A percentile compares a stretch with the other conserved stretches of the same genome.
These are phyloP conservation scores for Akabosia matsudoensis DNA, from an alignment of 1,140 invertebrate species.

Conservation along the genomic window DNA sequence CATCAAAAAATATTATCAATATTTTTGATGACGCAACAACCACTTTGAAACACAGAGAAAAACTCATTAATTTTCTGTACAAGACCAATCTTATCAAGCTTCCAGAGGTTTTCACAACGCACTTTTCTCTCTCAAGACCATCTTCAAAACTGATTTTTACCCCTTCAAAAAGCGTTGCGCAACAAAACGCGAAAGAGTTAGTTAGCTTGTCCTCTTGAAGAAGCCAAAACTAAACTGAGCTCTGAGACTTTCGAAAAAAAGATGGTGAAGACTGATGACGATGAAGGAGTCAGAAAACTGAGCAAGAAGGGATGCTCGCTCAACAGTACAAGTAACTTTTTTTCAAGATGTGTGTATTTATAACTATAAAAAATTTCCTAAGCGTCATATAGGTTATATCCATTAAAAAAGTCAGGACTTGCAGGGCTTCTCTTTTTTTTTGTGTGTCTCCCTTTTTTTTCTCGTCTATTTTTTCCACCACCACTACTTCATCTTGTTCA, in stretches of 20 bases:
- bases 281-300: neutral
- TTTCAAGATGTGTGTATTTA: neutral
- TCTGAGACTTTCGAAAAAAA: neutral
- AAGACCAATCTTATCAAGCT: no score
- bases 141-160: neutral
- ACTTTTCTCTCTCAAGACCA: neutral
- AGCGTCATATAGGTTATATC: neutral
- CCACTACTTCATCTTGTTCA: conserved; percentile 4
- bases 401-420: conserved; percentile 27
- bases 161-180: neutral
- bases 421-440: conserved; percentile 37
- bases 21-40: no score
- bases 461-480: neutral
- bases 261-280: neutral
- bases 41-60: no score
- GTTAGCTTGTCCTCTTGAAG: neutral
- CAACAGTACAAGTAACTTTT: neutral
- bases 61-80: no score
- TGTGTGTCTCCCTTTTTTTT: conserved; percentile 15
- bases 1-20: no score
- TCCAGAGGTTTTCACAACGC: neutral
- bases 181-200: conserved; percentile 4
- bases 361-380: neutral
- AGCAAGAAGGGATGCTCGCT: no score
- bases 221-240: conserved; percentile 12